Base-by-base conservation (phyloP, 2,113 vertebrate species). In the Caracal caracal region DNA sequence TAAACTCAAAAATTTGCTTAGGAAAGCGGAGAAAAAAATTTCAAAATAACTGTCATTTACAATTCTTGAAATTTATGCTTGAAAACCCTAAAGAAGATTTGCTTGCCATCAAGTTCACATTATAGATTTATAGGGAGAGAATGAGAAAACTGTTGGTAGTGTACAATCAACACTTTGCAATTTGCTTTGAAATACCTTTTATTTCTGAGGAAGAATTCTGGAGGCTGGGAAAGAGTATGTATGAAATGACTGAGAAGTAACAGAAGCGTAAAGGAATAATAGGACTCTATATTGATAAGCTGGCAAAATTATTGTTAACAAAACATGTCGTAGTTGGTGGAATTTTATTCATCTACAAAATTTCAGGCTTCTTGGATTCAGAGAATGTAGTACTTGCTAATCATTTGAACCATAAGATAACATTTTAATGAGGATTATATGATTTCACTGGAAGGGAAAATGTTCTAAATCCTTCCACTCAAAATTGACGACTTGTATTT, bases 381-480 rank as follows among this genome's bases (percentile, higher is more conserved):
- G 71, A 97, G 80, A 94, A 90, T 88, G 92, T 53, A 90, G 63
- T 47, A 47, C 76, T 92, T 81, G 43, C 16, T 93, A 80, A 88
- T 87, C 75, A 97, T 94, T 26, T 92, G 86, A 96, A 93, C 68
- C 56, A 56, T 96, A 94, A 88, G 47, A 94, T 93, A 97, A 97
- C 80, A 83, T 80, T 94, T 90, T 90, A 95, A 96, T 95, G 47
- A 95, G 90, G 80, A 97, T 95, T 95, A 93, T 86, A 37, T 80
- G 30, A 70, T 96, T 93, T 97, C 95, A 97, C 90, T 97, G 86
- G 80, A 95, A 97, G 43, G 59, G 43, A 96, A 96, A 96, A 97
- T 86, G 68, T 92, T 92, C 89, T 92, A 92, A 97, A 97, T 51
- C 73, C 84, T 94, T 91, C 70, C 35, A 66, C 78, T 97, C 4